phyloP scores from a whole-genome alignment of 2,888 invertebrate genomes.

The Halictus quadricinctus region DNA sequence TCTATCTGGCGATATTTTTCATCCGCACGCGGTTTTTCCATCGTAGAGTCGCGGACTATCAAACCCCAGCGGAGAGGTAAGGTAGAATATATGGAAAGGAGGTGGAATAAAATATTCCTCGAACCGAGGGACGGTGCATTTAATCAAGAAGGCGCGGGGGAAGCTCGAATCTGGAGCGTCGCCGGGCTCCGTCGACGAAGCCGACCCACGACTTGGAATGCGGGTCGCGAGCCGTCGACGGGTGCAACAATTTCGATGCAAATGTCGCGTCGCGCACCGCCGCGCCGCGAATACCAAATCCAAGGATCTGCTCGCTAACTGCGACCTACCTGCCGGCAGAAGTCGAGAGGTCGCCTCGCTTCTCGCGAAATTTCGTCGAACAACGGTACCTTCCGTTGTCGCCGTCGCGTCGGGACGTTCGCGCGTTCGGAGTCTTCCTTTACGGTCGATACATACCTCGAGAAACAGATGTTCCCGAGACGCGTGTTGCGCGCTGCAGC shows the following conservation, averaged over 20 bases:
- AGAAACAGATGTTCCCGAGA: slow-evolving; percentile 28
- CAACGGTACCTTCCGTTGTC: not conserved
- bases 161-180: slow-evolving; percentile 2
- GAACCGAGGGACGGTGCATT: not conserved
- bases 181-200: slow-evolving; percentile 4
- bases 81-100: not conserved
- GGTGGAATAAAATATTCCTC: not conserved
- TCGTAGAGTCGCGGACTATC: not conserved
- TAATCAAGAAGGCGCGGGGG: not conserved
- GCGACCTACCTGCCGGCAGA: slow-evolving; percentile 7
- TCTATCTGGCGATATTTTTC: not conserved
- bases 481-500: slow-evolving; percentile 22
- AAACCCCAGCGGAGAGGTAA: not conserved
- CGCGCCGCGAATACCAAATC: slow-evolving; percentile 66
- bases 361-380: slow-evolving; percentile 3
- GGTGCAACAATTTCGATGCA: slow-evolving; percentile 78
- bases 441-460: not conserved
- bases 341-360: slow-evolving; percentile 19
- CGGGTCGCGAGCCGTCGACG: slow-evolving; percentile 55
- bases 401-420: not conserved
- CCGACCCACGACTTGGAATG: slow-evolving; percentile 56
- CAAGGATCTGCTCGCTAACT: slow-evolving; percentile 8
- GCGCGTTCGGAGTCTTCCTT: not conserved
- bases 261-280: slow-evolving; percentile 62
- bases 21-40: not conserved